These are phyloP conservation scores for Bellardia pandia DNA, from an alignment of 2,888 invertebrate species.

Conservation along the genomic window DNA sequence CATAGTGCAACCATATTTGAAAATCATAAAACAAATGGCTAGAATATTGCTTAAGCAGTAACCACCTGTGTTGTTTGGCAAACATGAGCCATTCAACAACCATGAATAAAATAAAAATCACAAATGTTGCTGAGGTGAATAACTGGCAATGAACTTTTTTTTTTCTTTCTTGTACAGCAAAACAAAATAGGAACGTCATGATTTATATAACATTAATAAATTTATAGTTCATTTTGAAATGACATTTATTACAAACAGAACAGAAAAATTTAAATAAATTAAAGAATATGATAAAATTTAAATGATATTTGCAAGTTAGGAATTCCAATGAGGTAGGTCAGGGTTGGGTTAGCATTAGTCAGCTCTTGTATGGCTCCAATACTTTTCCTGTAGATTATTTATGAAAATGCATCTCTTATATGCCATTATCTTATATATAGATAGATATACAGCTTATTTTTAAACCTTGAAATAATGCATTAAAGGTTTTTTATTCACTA, in stretches of 20 bases:
- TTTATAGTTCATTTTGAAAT: conserved; percentile 17
- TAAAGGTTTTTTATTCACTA: conserved; percentile 1
- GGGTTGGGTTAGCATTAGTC: no score
- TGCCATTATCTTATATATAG: no score
- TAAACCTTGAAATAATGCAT: conserved; percentile 24
- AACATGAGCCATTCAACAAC: conserved; percentile 16
- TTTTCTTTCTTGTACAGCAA: background rate
- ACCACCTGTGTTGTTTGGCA: conserved; percentile 22
- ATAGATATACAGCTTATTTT: no score
- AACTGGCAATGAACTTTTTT: conserved; percentile 60
- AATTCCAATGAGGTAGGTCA: no score
- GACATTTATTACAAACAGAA: background rate
- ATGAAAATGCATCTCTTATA: no score
- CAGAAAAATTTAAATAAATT: background rate
- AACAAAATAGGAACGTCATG: background rate
- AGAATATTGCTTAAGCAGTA: conserved; percentile 22
- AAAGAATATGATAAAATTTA: background rate
- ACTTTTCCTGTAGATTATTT: no score
- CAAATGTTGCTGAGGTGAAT: conserved; percentile 24
- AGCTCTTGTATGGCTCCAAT: no score
- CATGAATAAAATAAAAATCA: background rate
- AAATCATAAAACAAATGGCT: background rate
- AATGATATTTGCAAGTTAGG: no score
- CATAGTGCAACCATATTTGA: conserved; percentile 15
- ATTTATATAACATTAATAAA: conserved; percentile 8